Evolutionary conservation across 1,140 invertebrate species (phyloP), one percentile per base, ranked within the genome.

Genomic region (Atta cephalotes): DNA sequence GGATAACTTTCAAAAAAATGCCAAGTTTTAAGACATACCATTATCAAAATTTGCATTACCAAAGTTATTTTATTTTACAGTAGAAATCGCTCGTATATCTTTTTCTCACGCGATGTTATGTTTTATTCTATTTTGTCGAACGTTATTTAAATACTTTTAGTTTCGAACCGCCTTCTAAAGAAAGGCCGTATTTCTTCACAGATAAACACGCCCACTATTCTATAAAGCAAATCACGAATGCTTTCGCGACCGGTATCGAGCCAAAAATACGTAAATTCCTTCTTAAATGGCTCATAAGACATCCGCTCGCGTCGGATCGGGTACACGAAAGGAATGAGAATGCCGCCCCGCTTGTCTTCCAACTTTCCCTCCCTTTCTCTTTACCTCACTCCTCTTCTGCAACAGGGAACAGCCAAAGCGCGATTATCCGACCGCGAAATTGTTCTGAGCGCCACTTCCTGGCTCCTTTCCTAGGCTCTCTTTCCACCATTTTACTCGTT

Each of bases 401-500:
- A 90, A 76, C 82, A 77, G 77, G 51, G 62, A 35, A 77, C 66
- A 66, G 45, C 72, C 56, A 68, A 76, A 68, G 62, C 78, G 89
- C 68, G 88, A 91, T 90, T 87, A 90, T 91, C 88, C 89, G 56
- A 90, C 88, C 88, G 86, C 88, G 88, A 91, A 89, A 89, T 91
- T 91, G 76, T 88, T 85, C 65, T 65, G 71, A 86, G 86, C 71
- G 51, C 56, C 81, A 78, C 81, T 88, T 84, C 51, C 72, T 72
- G 51, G 16, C 53, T 78, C 62, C 28, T 53, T 65, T 71, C 31
- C 53, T 6, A 10, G 39, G 3, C 12, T 12, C 66, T n/a, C 80
- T 21, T 25, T 31, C 60, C 58, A 21, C 68, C 49, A 53, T 79
- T 85, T 85, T 85, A 79, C 62, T 79, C 79, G 21, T 49, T 49